Conservation (phyloP, 1,140 invertebrate species). For the Galendromus occidentalis region DNA sequence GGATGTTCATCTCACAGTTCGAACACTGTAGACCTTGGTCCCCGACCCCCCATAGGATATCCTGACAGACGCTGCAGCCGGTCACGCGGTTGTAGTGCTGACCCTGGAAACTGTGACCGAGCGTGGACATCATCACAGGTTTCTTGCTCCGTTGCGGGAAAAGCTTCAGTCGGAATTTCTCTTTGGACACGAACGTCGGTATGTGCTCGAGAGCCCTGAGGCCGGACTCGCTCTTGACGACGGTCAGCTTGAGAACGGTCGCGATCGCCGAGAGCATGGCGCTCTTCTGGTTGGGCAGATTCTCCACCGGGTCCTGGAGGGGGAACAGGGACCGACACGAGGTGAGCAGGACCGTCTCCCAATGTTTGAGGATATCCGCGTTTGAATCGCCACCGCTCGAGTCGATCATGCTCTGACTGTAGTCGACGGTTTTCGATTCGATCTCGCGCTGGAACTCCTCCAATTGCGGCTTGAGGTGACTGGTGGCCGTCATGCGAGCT, state of each 20-base stretch:
- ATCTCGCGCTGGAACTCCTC: constrained; percentile 13
- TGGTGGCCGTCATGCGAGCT: constrained; percentile 8
- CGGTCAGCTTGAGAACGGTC: constrained; percentile 54
- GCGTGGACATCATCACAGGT: constrained; percentile 30
- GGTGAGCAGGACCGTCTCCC: constrained; percentile 4
- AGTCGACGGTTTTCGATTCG: neutral
- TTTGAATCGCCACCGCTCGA: neutral
- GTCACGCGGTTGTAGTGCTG: constrained; percentile 72
- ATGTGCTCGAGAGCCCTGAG: constrained; percentile 39
- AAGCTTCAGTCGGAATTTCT: constrained; percentile 48
- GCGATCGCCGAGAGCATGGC: constrained; percentile 53
- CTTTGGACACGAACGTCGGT: constrained; percentile 59
- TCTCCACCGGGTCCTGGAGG: constrained; percentile 2
- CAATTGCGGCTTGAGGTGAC: constrained; percentile 11
- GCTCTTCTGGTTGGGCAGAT: constrained; percentile 21
- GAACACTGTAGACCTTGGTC: constrained; percentile 79
- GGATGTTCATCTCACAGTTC: constrained; percentile 67
- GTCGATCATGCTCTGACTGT: neutral
- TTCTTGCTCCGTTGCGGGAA: constrained; percentile 47
- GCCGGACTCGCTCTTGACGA: constrained; percentile 36
- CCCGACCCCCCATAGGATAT: constrained; percentile 76
- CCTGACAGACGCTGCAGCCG: constrained; percentile 76
- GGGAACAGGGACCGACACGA: neutral
- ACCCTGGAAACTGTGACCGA: constrained; percentile 71
- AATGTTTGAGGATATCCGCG: neutral